Evolutionary conservation across 2,797 vertebrate species (phyloP).

Genomic region (Knipowitschia caucasica): DNA sequence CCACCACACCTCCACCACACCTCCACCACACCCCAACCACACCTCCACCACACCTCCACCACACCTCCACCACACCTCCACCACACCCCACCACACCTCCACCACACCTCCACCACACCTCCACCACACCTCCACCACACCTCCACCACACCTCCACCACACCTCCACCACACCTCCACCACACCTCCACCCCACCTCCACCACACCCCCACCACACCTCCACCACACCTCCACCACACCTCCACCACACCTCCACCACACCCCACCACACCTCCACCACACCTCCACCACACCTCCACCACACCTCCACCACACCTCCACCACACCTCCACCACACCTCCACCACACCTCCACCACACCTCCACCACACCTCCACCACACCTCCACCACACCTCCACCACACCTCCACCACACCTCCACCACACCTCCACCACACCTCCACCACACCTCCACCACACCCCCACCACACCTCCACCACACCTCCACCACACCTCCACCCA

Average conservation of each 20-base stretch:
- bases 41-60: slow-evolving; percentile 9
- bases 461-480: slow-evolving; percentile 8
- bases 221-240: slow-evolving; percentile 9
- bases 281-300: slow-evolving; percentile 8
- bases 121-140: slow-evolving; percentile 8
- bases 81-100: slow-evolving; percentile 8
- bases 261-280: slow-evolving; percentile 11
- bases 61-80: too few relatives aligned
- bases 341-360: slow-evolving; percentile 8
- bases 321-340: slow-evolving; percentile 8
- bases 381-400: slow-evolving; percentile 10
- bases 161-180: slow-evolving; percentile 9
- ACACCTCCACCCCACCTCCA: slow-evolving; percentile 10
- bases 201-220: slow-evolving; percentile 9
- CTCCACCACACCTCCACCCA: slow-evolving; percentile 6
- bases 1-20: slow-evolving; percentile 3
- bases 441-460: slow-evolving; percentile 9
- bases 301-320: slow-evolving; percentile 3
- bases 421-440: slow-evolving; percentile 11
- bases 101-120: slow-evolving; percentile 8
- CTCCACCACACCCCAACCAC: too few relatives aligned
- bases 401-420: slow-evolving; percentile 8
- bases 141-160: slow-evolving; percentile 9
- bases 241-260: slow-evolving; percentile 3
- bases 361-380: slow-evolving; percentile 8